These are phyloP conservation scores for Myrmophylax atrothorax DNA, from an alignment of 2,113 vertebrate genomes.

Conservation along the genomic window DNA sequence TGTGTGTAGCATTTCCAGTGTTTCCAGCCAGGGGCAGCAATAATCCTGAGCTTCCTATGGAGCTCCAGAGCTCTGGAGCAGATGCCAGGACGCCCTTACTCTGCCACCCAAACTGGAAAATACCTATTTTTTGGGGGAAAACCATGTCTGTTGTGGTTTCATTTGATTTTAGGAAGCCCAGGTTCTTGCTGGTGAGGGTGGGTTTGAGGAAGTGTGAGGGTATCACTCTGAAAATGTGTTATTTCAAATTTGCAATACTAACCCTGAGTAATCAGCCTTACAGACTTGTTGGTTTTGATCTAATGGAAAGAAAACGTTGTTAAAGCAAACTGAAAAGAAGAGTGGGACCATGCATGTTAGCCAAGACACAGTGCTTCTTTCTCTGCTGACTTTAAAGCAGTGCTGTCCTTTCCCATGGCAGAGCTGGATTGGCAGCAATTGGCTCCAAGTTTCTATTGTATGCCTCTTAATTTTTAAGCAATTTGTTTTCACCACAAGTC, in stretches of 20 bases:
- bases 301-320: not conserved
- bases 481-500: slow-evolving; percentile 28
- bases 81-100: not conserved
- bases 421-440: not conserved
- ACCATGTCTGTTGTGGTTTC: not conserved
- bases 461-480: slow-evolving; percentile 20
- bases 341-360: not conserved
- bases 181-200: not conserved
- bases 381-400: not conserved
- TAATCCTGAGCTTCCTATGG: not conserved
- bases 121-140: not conserved
- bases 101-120: not conserved
- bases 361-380: not conserved
- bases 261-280: not conserved
- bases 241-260: not conserved
- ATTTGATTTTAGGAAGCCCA: not conserved
- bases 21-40: not conserved
- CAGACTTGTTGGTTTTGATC: not conserved
- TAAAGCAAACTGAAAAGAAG: not conserved
- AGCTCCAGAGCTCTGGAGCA: not conserved
- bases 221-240: not conserved
- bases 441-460: slow-evolving; percentile 22
- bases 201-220: not conserved
- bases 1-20: not conserved
- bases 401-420: not conserved